Evolutionary conservation across 2,888 invertebrate genomes (phyloP).

Genomic region (Ormyrus rosae): DNA sequence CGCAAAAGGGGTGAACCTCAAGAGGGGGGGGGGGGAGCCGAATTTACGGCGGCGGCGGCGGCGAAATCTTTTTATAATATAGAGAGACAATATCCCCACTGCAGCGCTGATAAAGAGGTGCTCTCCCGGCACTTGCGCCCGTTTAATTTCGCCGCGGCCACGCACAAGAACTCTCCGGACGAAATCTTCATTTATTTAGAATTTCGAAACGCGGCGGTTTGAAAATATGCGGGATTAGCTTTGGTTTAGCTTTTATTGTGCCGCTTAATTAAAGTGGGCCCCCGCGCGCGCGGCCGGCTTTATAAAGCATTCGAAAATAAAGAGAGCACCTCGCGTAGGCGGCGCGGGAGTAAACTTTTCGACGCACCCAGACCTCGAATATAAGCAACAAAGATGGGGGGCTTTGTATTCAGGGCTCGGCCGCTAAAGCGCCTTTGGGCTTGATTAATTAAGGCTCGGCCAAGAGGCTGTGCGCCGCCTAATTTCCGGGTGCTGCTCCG

Average conservation of each 20-base stretch:
- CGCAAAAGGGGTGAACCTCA: too few species aligned
- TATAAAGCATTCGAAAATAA: constrained; percentile 42
- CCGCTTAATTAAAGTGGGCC: constrained; percentile 36
- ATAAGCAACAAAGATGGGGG: constrained; percentile 34
- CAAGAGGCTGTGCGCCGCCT: constrained; percentile 15
- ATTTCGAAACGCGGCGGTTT: not conserved
- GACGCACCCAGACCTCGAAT: constrained; percentile 19
- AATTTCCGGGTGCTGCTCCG: constrained; percentile 5
- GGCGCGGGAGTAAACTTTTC: constrained; percentile 18
- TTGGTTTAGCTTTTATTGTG: constrained; percentile 31
- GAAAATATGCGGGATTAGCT: constrained; percentile 8
- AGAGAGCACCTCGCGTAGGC: not conserved
- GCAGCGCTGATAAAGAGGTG: too few species aligned
- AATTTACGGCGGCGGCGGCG: too few species aligned
- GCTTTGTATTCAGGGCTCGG: constrained; percentile 52
- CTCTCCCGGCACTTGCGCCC: too few species aligned
- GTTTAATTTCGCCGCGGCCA: too few species aligned
- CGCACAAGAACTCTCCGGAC: too few species aligned
- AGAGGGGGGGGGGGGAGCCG: too few species aligned
- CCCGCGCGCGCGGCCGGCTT: not conserved
- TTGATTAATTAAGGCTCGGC: constrained; percentile 55
- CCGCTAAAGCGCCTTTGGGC: constrained; percentile 38
- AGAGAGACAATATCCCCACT: too few species aligned
- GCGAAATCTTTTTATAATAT: too few species aligned
- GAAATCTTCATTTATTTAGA: not conserved